A percentile compares a stretch with the other conserved stretches of the same genome.
Conservation (phyloP, 2,113 vertebrate genomes). For the Microtus ochrogaster region DNA sequence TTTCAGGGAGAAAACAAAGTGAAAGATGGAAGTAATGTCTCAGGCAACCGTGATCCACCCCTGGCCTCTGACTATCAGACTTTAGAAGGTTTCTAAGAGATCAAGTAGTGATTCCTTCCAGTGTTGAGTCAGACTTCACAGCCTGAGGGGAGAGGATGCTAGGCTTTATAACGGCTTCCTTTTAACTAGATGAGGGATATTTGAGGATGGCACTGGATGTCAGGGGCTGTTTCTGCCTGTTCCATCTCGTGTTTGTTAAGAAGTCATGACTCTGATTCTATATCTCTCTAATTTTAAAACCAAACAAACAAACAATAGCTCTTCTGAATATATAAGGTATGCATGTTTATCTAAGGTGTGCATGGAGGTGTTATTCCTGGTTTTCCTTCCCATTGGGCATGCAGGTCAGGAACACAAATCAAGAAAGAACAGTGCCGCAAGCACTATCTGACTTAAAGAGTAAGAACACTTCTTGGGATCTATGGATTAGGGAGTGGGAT, state of each 20-base stretch:
- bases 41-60: neutral
- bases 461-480: conserved; percentile 28
- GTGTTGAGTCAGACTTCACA: neutral
- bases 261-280: neutral
- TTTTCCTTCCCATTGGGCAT: conserved; percentile 23
- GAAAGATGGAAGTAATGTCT: neutral
- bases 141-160: neutral
- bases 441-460: neutral
- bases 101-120: neutral
- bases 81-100: neutral
- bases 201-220: neutral
- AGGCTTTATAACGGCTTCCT: neutral
- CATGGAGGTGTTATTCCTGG: neutral
- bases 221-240: neutral
- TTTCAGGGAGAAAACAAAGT: conserved; percentile 10
- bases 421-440: neutral
- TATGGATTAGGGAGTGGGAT: neutral
- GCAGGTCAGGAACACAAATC: neutral
- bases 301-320: neutral
- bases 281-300: neutral
- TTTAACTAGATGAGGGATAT: neutral
- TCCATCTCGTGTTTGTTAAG: neutral
- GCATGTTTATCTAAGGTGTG: neutral
- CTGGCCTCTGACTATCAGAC: neutral
- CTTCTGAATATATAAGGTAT: neutral